Conservation (phyloP, 2,113 vertebrate species). For the Proterorhinus semilunaris region DNA sequence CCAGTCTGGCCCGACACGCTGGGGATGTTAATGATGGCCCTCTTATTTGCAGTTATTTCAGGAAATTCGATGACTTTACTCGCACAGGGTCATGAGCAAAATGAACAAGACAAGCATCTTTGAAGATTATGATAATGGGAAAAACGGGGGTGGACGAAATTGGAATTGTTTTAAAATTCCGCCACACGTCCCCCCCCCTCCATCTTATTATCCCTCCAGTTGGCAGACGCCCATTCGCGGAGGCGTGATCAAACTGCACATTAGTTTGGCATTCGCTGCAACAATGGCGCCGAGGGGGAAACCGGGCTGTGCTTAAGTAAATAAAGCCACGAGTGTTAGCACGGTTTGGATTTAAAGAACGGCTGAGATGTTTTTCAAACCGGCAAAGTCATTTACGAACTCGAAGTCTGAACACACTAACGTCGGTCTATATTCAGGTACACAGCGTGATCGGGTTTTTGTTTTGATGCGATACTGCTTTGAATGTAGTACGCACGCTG, state of each 20-base stretch:
- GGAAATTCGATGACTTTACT: conserved; percentile 73
- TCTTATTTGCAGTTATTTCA: conserved; percentile 79
- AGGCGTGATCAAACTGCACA: conserved; percentile 70
- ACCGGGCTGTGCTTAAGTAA: background rate
- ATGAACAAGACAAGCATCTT: conserved; percentile 82
- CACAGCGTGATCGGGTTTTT: no score
- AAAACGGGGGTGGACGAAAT: conserved; percentile 58
- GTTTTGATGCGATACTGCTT: no score
- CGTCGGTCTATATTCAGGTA: no score
- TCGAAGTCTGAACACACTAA: no score
- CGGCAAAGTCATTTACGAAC: no score
- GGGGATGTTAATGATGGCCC: conserved; percentile 71
- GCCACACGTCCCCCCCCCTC: conserved; percentile 66
- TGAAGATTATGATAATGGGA: conserved; percentile 81
- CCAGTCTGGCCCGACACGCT: conserved; percentile 53
- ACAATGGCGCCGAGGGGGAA: conserved; percentile 6
- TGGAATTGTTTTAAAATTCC: conserved; percentile 76
- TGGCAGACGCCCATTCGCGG: conserved; percentile 70
- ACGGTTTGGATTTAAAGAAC: background rate
- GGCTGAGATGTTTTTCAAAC: background rate
- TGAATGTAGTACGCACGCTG: no score
- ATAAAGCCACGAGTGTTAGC: background rate
- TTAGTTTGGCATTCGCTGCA: conserved; percentile 52
- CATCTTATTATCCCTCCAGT: conserved; percentile 72
- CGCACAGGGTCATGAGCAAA: conserved; percentile 75